Base-by-base conservation (phyloP, 2,797 vertebrate species). In the Esox masquinongy region DNA sequence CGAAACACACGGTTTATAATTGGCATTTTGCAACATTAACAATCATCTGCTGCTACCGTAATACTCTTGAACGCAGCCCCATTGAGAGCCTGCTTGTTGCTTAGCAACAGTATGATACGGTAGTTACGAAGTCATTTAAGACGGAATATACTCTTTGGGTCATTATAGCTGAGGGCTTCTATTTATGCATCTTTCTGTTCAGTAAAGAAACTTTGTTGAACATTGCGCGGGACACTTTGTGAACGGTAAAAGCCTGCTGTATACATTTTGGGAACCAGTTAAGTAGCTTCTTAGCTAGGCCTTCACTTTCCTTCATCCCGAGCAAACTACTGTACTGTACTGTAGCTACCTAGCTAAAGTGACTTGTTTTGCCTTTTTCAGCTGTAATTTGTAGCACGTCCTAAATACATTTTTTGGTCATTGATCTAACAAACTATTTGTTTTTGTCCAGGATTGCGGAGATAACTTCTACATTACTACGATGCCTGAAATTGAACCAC, bases 401-500 rank as follows among this genome's bases (percentile, higher is more conserved):
- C 19, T 2, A 61, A 61, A 61, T 56, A 61, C 19, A 9, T 24
- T 8, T 19, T 24, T 43, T 69, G 0, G 43, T 47, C 26, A 15
- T 31, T 24, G 11, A 49, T 43, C 22, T 49, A 43, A 43, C 36
- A 22, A 49, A 56, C 49, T 50, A 5, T 70, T 0, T n/a, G 0
- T 47, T 47, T 73, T 76, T 80, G 26, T 29, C 15, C 64, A 79
- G 74, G 73, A 22, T 15, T 22, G 24, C 16, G 68, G 70, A 64
- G 16, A 26, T 14, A 47, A 12, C 9, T 22, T 43, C 29, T 49
- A 31, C 24, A 16, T 14, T 26, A 29, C 26, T 17, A 73, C 50
- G 11, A 94, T 94, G 93, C 89, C 91, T 7, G 90, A 92, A 59
- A 75, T 90, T 17, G 86, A 94, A 77, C 86, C 91, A 4, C 86